Evolutionary conservation across 2,888 invertebrate species (phyloP).

Genomic region (Ceramica pisi): DNA sequence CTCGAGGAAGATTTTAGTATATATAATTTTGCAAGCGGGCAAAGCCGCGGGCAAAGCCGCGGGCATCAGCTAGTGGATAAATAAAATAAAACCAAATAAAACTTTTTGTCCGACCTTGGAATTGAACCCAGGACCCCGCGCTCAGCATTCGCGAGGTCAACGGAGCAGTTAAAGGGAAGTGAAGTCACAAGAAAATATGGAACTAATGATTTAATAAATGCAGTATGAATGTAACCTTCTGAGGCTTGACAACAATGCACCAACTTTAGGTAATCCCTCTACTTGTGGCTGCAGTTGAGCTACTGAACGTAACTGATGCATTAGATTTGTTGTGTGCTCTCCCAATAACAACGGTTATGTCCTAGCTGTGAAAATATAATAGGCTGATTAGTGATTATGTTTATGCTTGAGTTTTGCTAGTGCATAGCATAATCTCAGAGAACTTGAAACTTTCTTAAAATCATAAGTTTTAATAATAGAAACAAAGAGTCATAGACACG

Average conservation of each 20-base stretch:
- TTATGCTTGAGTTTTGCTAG: not conserved
- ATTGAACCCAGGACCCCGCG: too few species aligned
- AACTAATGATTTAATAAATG: not conserved
- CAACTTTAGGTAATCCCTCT: not conserved
- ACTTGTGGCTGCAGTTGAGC: not conserved
- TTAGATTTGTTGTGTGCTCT: not conserved
- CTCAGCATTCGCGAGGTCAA: too few species aligned
- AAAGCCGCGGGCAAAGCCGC: too few species aligned
- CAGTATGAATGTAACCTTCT: not conserved
- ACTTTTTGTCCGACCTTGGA: too few species aligned
- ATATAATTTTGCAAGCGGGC: too few species aligned
- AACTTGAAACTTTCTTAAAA: not conserved
- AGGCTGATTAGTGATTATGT: not conserved
- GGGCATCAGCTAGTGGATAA: too few species aligned
- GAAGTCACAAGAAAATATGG: not conserved
- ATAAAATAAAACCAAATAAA: too few species aligned
- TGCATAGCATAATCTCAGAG: not conserved
- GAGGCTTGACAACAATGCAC: not conserved
- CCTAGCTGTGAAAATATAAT: not conserved
- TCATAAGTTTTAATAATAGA: too few species aligned
- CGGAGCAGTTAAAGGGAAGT: too few species aligned
- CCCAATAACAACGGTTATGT: not conserved
- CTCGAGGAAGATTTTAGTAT: too few species aligned
- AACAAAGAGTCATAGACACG: not conserved
- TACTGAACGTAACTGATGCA: not conserved